Base-by-base conservation (phyloP, 2,797 vertebrate genomes). In the Aldrovandia affinis region DNA sequence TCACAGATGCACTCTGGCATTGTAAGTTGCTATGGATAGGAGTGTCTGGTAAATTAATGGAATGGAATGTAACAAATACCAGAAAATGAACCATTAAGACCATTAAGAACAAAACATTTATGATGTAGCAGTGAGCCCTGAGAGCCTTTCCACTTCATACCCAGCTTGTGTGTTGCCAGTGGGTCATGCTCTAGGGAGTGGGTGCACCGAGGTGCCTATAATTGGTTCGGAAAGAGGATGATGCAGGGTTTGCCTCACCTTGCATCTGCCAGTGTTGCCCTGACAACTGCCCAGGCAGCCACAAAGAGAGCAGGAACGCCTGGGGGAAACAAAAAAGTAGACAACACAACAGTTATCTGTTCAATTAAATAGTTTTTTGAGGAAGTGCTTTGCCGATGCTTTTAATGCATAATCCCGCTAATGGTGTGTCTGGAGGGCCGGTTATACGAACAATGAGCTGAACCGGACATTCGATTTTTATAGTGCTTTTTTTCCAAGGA, bases 301-400 rank as follows among this genome's bases (percentile, higher is more conserved):
- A 96, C 96, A 85, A 98, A 98, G 30, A 95, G 88, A 44, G 94
- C 96, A 3, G 97, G 97, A 89, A 98, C 96, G 81, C 97, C 97
- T 98, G 88, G 1, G 93, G 91, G 81, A 0, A 86, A 83, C 94
- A 86, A 89, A 78, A 86, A 81, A 10, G 57, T n/a, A 65, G 28
- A 5, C 30, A 70, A 36, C 15, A 39, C 30, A 39, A n/a, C 12
- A 50, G 47, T 50, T 50, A 50, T 6, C 47, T 50, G 47, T 50
- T 50, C 6, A 50, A 50, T 50, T 5, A 50, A 50, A 50, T 50
- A 12, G 47, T 50, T 50, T 50, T 50, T 0, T 50, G 47, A 50
- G 12, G 12, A 50, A 50, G 47, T 2, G 6, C 47, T 50, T 39
- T 50, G 25, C 0, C 9, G 50, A n/a, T 52, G 9, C 25, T 52